These are phyloP conservation scores for Polydrusus tereticollis DNA, from an alignment of 2,888 invertebrate species.

Conservation along the genomic window DNA sequence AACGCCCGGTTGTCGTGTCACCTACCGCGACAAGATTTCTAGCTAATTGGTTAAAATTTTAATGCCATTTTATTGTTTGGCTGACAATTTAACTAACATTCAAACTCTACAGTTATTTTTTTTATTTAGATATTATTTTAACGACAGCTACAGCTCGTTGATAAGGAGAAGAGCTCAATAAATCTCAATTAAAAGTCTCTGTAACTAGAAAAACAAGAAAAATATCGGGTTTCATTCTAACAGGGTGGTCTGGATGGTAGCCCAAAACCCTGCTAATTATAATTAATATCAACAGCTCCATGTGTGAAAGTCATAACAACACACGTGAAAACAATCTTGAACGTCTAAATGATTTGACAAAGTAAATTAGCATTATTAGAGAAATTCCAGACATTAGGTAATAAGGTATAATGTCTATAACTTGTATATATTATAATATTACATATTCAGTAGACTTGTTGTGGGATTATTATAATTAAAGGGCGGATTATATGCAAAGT, in stretches of 20 bases:
- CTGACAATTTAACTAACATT: no score
- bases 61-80: no score
- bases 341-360: conserved; percentile 35
- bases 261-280: conserved; percentile 44
- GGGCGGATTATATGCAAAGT: no score
- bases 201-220: no score
- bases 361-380: conserved; percentile 21
- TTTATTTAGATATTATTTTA: background rate
- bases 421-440: no score
- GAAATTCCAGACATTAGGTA: background rate
- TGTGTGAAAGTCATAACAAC: conserved; percentile 36
- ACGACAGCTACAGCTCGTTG: conserved; percentile 7
- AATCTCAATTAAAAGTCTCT: conserved; percentile 35
- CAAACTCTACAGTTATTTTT: no score
- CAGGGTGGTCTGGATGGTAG: conserved; percentile 44
- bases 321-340: conserved; percentile 43
- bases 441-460: no score
- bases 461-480: no score
- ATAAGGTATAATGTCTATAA: no score
- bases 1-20: background rate
- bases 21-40: background rate
- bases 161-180: conserved; percentile 27
- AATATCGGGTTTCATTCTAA: conserved; percentile 31
- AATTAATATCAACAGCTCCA: conserved; percentile 47
- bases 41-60: background rate